phyloP scores from a whole-genome alignment of 1,140 invertebrate species.

The Thaumetopoea pityocampa region DNA sequence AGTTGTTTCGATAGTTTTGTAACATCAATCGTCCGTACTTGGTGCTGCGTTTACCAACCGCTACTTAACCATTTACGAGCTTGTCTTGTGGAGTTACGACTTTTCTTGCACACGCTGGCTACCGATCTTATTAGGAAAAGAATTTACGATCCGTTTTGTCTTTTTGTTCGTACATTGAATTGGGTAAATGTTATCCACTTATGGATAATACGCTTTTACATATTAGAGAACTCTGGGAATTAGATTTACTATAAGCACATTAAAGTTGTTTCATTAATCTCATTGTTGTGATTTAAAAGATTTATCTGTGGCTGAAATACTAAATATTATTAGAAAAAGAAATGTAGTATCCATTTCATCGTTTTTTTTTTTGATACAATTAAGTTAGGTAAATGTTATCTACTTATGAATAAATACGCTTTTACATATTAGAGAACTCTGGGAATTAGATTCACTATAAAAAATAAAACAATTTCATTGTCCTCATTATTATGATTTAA shows the following conservation, averaged over 20 bases:
- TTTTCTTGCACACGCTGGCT: conserved; percentile 35
- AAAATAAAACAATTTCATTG: too few species aligned
- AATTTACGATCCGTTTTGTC: conserved; percentile 28
- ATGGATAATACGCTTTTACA: conserved; percentile 6
- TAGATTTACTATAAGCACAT: too few species aligned
- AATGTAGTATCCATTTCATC: conserved; percentile 26
- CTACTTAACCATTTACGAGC: conserved; percentile 58
- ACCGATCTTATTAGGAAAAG: conserved; percentile 33
- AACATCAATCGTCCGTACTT: too few species aligned
- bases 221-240: conserved; percentile 3
- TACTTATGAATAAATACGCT: conserved; percentile 13
- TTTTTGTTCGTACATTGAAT: conserved; percentile 28
- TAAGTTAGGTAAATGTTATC: conserved; percentile 26
- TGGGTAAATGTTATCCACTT: conserved; percentile 28
- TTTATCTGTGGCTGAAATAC: too few species aligned
- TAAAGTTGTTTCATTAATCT: too few species aligned
- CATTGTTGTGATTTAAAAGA: too few species aligned
- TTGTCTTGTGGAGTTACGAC: conserved; percentile 50
- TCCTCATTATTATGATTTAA: too few species aligned
- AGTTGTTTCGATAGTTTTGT: too few species aligned
- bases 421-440: background rate
- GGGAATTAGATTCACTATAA: too few species aligned
- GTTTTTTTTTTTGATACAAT: conserved; percentile 32
- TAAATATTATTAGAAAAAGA: conserved; percentile 32
- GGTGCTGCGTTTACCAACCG: conserved; percentile 39